phyloP scores from a whole-genome alignment of 2,888 invertebrate genomes.

The Scaptomyza flava region DNA sequence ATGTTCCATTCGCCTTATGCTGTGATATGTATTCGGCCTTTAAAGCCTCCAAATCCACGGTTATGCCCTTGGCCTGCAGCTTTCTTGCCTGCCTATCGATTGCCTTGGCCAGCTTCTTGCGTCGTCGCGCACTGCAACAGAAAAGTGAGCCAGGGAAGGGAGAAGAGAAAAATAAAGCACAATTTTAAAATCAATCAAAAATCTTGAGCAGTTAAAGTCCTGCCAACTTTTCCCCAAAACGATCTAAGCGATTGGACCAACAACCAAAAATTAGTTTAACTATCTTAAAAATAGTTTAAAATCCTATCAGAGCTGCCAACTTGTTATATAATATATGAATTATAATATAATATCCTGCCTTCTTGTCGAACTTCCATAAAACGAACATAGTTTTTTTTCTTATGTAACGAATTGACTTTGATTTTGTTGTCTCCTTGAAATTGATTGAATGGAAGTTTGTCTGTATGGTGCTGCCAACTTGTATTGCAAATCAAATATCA shows the following conservation, averaged over 20 bases:
- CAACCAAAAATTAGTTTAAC: background rate
- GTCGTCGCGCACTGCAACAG: constrained; percentile 89
- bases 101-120: constrained; percentile 96
- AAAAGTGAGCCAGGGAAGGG: constrained; percentile 3
- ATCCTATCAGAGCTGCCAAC: background rate
- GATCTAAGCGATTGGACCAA: background rate
- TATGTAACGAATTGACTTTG: too few relatives aligned
- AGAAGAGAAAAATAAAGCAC: background rate
- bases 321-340: background rate
- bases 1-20: constrained; percentile 87
- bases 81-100: constrained; percentile 96
- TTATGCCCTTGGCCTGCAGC: constrained; percentile 94
- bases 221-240: background rate
- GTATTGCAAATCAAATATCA: too few relatives aligned
- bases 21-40: constrained; percentile 94
- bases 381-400: too few relatives aligned
- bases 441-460: too few relatives aligned
- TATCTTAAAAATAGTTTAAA: background rate
- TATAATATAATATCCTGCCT: too few relatives aligned
- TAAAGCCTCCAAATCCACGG: constrained; percentile 93
- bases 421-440: too few relatives aligned
- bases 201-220: background rate
- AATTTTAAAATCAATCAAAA: background rate
- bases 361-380: too few relatives aligned
- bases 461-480: too few relatives aligned